Conservation (phyloP, 2,888 invertebrate species). For the Dromius quadrimaculatus region DNA sequence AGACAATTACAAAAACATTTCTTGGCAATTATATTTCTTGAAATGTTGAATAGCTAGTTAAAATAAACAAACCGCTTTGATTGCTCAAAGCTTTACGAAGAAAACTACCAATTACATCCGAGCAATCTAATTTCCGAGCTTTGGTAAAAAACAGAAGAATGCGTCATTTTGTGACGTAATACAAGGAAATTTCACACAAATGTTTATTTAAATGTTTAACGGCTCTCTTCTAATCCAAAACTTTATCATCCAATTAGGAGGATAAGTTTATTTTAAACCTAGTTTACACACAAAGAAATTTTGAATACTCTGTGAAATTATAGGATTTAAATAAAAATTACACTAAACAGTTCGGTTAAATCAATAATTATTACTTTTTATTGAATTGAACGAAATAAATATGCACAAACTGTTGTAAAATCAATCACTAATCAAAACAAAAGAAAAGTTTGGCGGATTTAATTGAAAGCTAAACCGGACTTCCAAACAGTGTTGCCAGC, state of each 20-base stretch:
- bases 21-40: conserved; percentile 4
- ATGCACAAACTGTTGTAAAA: neutral
- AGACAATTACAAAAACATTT: conserved; percentile 14
- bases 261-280: neutral
- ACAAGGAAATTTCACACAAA: conserved; percentile 8
- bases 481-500: neutral
- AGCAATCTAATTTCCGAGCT: conserved; percentile 26
- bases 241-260: neutral
- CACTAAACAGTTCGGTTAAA: neutral
- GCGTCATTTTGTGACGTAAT: conserved; percentile 46
- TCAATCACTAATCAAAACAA: neutral
- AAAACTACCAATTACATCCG: conserved; percentile 46
- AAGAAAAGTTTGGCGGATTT: conserved; percentile 13
- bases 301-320: no score
- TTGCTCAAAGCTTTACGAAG: conserved; percentile 43
- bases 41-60: conserved; percentile 26
- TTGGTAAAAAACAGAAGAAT: conserved; percentile 38
- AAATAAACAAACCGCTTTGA: conserved; percentile 39
- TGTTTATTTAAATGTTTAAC: conserved; percentile 15
- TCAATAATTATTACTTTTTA: neutral
- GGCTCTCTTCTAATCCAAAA: neutral
- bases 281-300: conserved; percentile 8
- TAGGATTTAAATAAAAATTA: conserved; percentile 1
- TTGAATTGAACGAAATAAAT: neutral
- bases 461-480: neutral